Evolutionary conservation across 2,113 vertebrate genomes (phyloP).

Genomic region (Phodopus roborovskii): DNA sequence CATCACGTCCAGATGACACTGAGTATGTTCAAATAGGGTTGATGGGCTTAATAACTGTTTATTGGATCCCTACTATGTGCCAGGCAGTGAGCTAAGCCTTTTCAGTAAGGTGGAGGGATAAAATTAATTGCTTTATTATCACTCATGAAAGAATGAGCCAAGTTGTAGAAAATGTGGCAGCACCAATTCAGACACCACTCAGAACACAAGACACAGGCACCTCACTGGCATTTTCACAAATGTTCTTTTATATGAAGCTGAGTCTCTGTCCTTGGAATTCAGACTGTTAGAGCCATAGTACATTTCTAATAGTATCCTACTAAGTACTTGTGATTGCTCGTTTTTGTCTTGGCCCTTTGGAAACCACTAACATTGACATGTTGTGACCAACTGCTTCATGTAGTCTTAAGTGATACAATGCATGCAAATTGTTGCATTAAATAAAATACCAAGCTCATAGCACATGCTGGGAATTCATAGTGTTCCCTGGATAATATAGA

Average conservation of each 20-base stretch:
- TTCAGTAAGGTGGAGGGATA: not conserved
- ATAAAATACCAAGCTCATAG: not conserved
- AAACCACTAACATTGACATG: not conserved
- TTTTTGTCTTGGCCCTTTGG: not conserved
- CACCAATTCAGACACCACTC: not conserved
- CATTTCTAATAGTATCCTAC: slow-evolving; percentile 24
- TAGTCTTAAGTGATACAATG: not conserved
- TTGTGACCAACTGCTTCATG: not conserved
- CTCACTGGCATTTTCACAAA: not conserved
- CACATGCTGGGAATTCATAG: not conserved
- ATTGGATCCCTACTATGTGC: not conserved
- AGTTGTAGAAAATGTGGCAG: not conserved
- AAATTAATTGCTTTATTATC: not conserved
- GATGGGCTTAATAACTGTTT: not conserved
- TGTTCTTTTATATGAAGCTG: not conserved
- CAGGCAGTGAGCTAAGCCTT: slow-evolving; percentile 32
- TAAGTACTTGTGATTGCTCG: not conserved
- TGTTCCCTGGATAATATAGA: not conserved
- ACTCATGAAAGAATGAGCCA: slow-evolving; percentile 3
- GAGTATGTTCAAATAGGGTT: not conserved
- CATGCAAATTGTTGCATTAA: not conserved
- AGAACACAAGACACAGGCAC: slow-evolving; percentile 1
- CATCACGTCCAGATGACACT: slow-evolving; percentile 8
- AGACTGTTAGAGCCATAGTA: not conserved
- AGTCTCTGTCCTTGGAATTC: slow-evolving; percentile 25